These are phyloP conservation scores for Drosophila cracens DNA, from an alignment of 2,888 invertebrate species.

Conservation along the genomic window DNA sequence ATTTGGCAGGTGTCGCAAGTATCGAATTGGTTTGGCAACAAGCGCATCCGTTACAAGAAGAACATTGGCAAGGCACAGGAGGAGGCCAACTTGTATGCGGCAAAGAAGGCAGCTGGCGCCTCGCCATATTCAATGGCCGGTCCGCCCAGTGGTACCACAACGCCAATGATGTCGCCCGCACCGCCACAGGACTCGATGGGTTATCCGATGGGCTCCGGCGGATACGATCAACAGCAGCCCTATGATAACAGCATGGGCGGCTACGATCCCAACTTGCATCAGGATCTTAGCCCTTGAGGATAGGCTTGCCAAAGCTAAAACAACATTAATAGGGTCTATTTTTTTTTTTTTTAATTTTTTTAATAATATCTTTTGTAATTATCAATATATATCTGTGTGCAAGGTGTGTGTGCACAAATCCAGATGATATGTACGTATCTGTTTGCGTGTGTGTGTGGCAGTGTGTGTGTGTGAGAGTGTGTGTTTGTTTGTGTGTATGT, in stretches of 20 bases:
- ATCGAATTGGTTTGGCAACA: conserved; percentile 99
- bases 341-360: conserved; percentile 6
- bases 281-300: conserved; percentile 90
- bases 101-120: conserved; percentile 97
- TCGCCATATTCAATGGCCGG: conserved; percentile 95
- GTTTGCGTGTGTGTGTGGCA: not conserved
- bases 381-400: conserved; percentile 10
- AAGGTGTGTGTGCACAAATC: conserved; percentile 11
- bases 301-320: conserved; percentile 63
- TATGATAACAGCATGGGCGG: conserved; percentile 96
- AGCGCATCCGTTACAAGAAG: conserved; percentile 99
- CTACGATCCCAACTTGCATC: conserved; percentile 95
- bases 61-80: conserved; percentile 99
- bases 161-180: conserved; percentile 98
- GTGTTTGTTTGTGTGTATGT: conserved; percentile 27
- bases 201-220: conserved; percentile 96
- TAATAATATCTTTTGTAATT: conserved; percentile 40
- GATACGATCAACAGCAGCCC: conserved; percentile 94
- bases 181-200: conserved; percentile 97
- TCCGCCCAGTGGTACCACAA: conserved; percentile 94
- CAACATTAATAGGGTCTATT: conserved; percentile 12
- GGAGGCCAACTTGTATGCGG: conserved; percentile 99
- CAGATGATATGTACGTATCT: conserved; percentile 2
- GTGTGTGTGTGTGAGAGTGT: conserved; percentile 17
- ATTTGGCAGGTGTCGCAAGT: conserved; percentile 88